Percentiles rank a stretch among this genome's conserved stretches.
Evolutionary conservation across 2,888 invertebrate genomes (phyloP).

Genomic region (Xestia rhomboidea): DNA sequence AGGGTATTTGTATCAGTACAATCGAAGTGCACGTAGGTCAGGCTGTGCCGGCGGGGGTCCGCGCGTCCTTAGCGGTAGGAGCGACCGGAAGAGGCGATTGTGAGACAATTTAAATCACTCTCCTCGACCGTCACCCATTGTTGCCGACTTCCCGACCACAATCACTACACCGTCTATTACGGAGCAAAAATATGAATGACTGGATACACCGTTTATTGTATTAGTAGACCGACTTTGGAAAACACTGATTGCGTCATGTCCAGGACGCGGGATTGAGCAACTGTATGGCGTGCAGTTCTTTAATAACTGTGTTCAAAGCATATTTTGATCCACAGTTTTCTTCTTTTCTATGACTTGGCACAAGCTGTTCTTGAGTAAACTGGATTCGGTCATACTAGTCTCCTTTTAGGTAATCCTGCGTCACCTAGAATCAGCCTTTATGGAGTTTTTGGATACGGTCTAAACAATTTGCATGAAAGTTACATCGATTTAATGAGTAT

Average conservation of each 20-base stretch:
- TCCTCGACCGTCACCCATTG: slow-evolving; percentile 79
- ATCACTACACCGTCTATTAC: slow-evolving; percentile 68
- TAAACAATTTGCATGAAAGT: neutral
- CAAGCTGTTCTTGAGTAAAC: neutral
- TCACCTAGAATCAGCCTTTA: neutral
- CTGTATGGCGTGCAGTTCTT: neutral
- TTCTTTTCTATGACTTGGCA: neutral
- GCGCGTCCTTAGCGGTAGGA: slow-evolving; percentile 73
- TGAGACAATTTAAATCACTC: slow-evolving; percentile 87
- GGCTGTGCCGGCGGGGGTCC: slow-evolving; percentile 66
- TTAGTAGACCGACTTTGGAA: slow-evolving; percentile 44
- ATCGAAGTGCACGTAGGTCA: slow-evolving; percentile 64
- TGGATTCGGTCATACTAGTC: neutral
- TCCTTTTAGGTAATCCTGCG: neutral
- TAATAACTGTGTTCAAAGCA: neutral
- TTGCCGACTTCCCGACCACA: slow-evolving; percentile 80
- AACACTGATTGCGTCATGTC: slow-evolving; percentile 25
- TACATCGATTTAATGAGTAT: too few relatives aligned
- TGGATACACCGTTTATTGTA: slow-evolving; percentile 56
- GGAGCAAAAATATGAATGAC: slow-evolving; percentile 66
- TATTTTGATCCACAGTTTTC: neutral
- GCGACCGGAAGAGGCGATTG: slow-evolving; percentile 85
- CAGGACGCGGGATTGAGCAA: slow-evolving; percentile 2
- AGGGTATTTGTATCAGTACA: slow-evolving; percentile 68
- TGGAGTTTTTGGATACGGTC: neutral